Evolutionary conservation across 1,140 invertebrate species (phyloP).

Genomic region (Meteorus sp.): DNA sequence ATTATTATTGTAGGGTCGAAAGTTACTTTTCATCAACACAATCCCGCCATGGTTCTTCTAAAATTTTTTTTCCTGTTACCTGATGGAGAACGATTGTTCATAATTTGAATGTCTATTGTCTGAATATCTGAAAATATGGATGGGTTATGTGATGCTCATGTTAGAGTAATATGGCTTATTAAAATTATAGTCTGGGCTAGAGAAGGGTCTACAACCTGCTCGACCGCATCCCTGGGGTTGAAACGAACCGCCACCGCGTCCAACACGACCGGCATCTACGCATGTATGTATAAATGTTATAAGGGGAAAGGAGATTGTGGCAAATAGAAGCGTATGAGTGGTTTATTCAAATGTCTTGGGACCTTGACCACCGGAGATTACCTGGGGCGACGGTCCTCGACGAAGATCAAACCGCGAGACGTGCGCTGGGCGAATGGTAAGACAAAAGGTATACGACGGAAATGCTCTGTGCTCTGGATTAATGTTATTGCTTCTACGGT

Average conservation of each 20-base stretch:
- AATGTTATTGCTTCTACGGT: conserved; percentile 55
- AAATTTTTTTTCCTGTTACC: too few species aligned
- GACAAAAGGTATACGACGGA: too few species aligned
- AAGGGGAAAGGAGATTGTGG: background rate
- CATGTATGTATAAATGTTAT: too few species aligned
- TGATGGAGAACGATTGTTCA: too few species aligned
- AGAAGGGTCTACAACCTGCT: conserved; percentile 29
- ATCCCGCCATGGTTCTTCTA: too few species aligned
- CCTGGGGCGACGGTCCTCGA: conserved; percentile 34
- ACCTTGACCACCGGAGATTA: conserved; percentile 53
- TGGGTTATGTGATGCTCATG: too few species aligned
- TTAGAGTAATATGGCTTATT: conserved; percentile 56
- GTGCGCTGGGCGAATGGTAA: conserved; percentile 38
- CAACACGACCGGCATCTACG: conserved; percentile 10
- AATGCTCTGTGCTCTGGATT: conserved; percentile 41
- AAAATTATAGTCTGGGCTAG: conserved; percentile 53
- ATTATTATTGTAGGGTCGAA: too few species aligned
- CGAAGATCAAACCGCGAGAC: conserved; percentile 32
- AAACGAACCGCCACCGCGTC: conserved; percentile 38
- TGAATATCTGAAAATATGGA: too few species aligned
- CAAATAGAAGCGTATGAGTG: conserved; percentile 33
- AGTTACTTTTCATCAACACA: too few species aligned
- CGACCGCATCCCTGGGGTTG: conserved; percentile 49
- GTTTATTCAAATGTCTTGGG: conserved; percentile 46
- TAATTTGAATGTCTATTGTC: too few species aligned